phyloP scores from a whole-genome alignment of 2,888 invertebrate genomes.

The Sinohyriopsis cumingii region DNA sequence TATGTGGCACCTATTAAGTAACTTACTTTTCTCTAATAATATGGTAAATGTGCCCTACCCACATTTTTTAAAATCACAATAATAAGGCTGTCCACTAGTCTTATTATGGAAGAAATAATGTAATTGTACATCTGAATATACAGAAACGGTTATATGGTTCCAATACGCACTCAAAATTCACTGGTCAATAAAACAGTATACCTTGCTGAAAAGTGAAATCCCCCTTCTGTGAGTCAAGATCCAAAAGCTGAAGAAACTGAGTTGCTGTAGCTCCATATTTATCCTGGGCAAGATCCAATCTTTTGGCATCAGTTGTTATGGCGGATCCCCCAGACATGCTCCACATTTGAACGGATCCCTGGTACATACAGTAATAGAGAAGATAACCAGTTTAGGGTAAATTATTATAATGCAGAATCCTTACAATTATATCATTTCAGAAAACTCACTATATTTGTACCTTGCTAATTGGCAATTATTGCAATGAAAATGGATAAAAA shows the following conservation, averaged over 20 bases:
- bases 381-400: background rate
- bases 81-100: too few relatives aligned
- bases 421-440: too few relatives aligned
- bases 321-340: constrained; percentile 35
- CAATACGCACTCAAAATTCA: background rate
- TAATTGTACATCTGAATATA: too few relatives aligned
- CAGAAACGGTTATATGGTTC: too few relatives aligned
- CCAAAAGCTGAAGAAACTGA: constrained; percentile 36
- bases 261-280: constrained; percentile 35
- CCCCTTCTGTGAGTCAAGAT: constrained; percentile 37
- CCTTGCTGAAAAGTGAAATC: constrained; percentile 57
- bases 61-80: too few relatives aligned
- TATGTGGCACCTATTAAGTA: too few relatives aligned
- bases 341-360: constrained; percentile 53
- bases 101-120: too few relatives aligned
- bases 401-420: background rate
- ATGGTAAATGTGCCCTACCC: too few relatives aligned
- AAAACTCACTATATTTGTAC: too few relatives aligned
- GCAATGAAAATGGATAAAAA: too few relatives aligned
- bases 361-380: constrained; percentile 6
- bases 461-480: too few relatives aligned
- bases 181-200: constrained; percentile 5
- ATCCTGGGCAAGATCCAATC: constrained; percentile 40
- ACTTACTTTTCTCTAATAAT: too few relatives aligned
- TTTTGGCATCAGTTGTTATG: constrained; percentile 26